Evolutionary conservation across 2,797 vertebrate species (phyloP), one percentile per base, ranked within the genome.

Genomic region (Manis pentadactyla): DNA sequence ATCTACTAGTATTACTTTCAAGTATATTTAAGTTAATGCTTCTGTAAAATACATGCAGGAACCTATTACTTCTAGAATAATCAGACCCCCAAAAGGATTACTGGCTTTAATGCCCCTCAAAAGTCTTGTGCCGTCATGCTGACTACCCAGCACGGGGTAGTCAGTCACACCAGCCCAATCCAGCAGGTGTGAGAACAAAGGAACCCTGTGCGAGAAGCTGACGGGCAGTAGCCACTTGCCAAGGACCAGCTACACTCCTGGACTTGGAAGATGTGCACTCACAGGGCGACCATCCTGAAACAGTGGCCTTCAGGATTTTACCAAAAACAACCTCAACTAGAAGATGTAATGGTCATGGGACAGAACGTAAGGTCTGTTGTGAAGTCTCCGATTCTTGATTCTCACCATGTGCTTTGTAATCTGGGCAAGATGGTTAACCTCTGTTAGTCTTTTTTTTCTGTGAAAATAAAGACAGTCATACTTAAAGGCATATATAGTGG

Each of bases 21-120:
- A 95, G 92, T 93, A 89, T 85, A 94, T 95, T 97, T 97, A 97
- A 95, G 89, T 86, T 95, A 96, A 93, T 93, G 93, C 53, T 74
- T 93, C 86, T 87, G 66, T 64, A 94, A 86, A 96, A 92, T 68
- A 77, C 13, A 79, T 81, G 94, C 34, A 93, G 46, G 89, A 93
- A 73, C 23, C 39, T 94, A 93, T 87, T 91, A 87, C 74, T 95
- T 96, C 81, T 88, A 90, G 94, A 96, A 96, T 93, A 94, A 94
- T 93, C 79, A 94, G 84, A 79, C 64, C 63, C 90, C 82, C 31
- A 39, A 90, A 87, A 61, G 79, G 53, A 96, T 96, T 85, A 71
- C 5, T 90, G 71, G 18, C 13, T 81, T 34, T 46, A 57, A 64
- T 27, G 64, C 31, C 77, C 79, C 66, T 88, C 59, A 29, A 27